Evolutionary conservation across 2,797 vertebrate genomes (phyloP).

Genomic region (Sebastes itinus): DNA sequence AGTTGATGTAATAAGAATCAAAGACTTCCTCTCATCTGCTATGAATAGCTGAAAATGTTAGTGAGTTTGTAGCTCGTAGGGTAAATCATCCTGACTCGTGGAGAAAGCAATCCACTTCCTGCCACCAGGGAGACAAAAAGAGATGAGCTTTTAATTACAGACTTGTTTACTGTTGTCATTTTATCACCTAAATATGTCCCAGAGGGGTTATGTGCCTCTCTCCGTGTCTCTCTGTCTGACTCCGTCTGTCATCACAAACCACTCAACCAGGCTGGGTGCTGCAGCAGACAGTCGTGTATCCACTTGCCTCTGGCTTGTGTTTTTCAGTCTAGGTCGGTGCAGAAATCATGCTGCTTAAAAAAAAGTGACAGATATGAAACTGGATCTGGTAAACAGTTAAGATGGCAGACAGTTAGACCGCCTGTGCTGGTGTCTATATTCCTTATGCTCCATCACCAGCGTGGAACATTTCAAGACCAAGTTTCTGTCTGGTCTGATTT

Average conservation of each 20-base stretch:
- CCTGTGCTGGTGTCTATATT: slow-evolving; percentile 15
- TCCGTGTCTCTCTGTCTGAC: neutral
- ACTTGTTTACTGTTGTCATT: slow-evolving; percentile 76
- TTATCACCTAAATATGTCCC: slow-evolving; percentile 71
- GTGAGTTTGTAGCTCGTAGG: slow-evolving; percentile 32
- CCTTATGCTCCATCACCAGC: slow-evolving; percentile 37
- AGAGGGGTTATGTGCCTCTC: slow-evolving; percentile 23
- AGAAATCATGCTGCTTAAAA: slow-evolving; percentile 1
- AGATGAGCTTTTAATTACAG: slow-evolving; percentile 78
- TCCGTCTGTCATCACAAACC: slow-evolving; percentile 62
- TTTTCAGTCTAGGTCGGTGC: slow-evolving; percentile 7
- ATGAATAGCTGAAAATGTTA: slow-evolving; percentile 38
- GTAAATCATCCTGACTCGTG: slow-evolving; percentile 39
- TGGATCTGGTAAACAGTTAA: slow-evolving; percentile 17
- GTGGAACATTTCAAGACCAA: slow-evolving; percentile 18
- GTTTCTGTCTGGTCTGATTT: slow-evolving; percentile 36
- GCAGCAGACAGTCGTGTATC: slow-evolving; percentile 3
- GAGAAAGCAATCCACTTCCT: slow-evolving; percentile 58
- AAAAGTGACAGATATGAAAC: slow-evolving; percentile 26
- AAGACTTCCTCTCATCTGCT: slow-evolving; percentile 39
- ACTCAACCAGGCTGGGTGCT: slow-evolving; percentile 26
- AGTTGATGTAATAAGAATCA: slow-evolving; percentile 21
- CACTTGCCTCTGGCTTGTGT: slow-evolving; percentile 7
- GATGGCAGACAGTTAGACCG: slow-evolving; percentile 23
- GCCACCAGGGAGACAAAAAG: slow-evolving; percentile 61